Evolutionary conservation across 2,888 invertebrate species (phyloP), one percentile per base, ranked within the genome.

Genomic region (Oasisia sp.): DNA sequence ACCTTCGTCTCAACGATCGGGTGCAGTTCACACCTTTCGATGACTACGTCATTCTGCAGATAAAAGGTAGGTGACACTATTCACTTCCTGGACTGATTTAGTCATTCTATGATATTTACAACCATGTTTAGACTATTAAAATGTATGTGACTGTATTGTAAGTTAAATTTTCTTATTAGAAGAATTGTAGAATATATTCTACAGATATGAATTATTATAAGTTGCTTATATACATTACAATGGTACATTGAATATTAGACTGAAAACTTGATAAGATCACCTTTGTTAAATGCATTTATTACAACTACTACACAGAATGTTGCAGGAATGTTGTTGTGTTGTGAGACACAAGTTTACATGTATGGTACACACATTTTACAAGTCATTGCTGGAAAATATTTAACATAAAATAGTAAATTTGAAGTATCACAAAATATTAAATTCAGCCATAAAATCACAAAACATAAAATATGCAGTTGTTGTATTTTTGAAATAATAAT

Each of bases 21-120:
- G 93, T 96, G 91, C 96, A 95, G 93, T 93, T 96, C 32, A 95
- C 95, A n/a, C 95, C 95, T 50, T 99, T 99, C 96, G 99, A 99
- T 96, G 99, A 99, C 95, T 99, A 99, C 95, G 98, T 99, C 92
- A 98, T 99, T 90, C 98, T 99, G 94, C 99, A 98, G 95, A 98
- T 99, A 95, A 98, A 98, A 96, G 99, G 96, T 96, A 94, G 14
- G 93, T 27, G 32, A n/a, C n/a, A n/a, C n/a, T 14, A 90, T 5
- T 74, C 27, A 74, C 27, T 7, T 74, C 19, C 7, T 74, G 27
- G 19, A 58, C 14, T 19, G 58, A 58, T 5, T 58, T 58, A 58
- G 27, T 27, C 19, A 58, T 27, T 74, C 74, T 50, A 14, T 50
- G 27, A 27, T 74, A n/a, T 74, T 74, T 19, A 27, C 27, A 4